Conservation (phyloP, 1,140 invertebrate genomes). For the Lucilia cuprina region DNA sequence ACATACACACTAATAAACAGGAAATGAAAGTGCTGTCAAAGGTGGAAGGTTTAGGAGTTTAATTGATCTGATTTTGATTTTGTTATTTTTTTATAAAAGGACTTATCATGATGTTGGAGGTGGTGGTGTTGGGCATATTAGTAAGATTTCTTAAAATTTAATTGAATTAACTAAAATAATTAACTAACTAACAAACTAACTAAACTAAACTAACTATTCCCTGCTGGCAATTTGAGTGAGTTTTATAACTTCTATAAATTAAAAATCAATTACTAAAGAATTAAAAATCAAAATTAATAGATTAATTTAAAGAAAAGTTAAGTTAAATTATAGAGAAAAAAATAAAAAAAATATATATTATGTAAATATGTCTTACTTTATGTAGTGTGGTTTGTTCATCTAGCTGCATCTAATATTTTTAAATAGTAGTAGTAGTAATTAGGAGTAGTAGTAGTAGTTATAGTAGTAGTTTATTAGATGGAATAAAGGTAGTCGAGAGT, state of each 20-base stretch:
- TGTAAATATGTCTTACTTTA: conserved; percentile 55
- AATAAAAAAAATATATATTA: neutral
- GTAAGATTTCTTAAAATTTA: neutral
- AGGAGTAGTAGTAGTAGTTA: conserved; percentile 27
- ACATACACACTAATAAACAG: too few relatives aligned
- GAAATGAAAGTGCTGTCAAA: too few relatives aligned
- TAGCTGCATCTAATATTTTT: conserved; percentile 58
- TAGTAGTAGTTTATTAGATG: conserved; percentile 36
- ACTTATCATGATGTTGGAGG: neutral
- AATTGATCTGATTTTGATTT: neutral
- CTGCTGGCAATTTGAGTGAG: conserved; percentile 37
- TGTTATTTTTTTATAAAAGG: neutral
- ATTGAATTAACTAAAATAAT: neutral
- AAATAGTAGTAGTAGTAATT: conserved; percentile 39
- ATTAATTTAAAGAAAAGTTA: neutral
- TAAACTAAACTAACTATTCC: neutral
- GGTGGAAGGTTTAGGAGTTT: neutral
- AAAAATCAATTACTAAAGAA: conserved; percentile 20
- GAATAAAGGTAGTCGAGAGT: conserved; percentile 31
- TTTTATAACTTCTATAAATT: neutral
- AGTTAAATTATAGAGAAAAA: neutral
- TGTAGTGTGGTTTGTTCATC: conserved; percentile 63
- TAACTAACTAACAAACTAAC: neutral
- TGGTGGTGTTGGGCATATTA: too few relatives aligned
- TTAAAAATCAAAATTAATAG: neutral